These are phyloP conservation scores for Nycticebus coucang DNA, from an alignment of 2,113 vertebrate genomes.

Conservation along the genomic window DNA sequence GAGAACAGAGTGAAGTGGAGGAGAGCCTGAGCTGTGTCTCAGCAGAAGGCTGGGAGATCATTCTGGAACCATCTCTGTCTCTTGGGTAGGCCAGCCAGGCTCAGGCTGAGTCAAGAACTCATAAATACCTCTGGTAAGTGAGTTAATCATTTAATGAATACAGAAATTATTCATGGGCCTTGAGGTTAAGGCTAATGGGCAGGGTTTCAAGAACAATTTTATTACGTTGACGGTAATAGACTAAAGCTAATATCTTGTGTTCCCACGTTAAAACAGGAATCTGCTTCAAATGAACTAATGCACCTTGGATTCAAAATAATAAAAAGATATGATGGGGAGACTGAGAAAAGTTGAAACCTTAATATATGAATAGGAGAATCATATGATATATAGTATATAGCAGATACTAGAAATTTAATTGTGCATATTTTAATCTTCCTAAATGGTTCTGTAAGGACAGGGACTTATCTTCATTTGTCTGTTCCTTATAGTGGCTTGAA, in stretches of 20 bases:
- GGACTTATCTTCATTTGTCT: background rate
- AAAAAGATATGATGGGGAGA: background rate
- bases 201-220: constrained; percentile 52
- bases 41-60: background rate
- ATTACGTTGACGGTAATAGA: constrained; percentile 7
- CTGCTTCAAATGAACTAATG: background rate
- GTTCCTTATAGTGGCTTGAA: background rate
- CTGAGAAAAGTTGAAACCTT: background rate
- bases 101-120: constrained; percentile 35
- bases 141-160: constrained; percentile 39
- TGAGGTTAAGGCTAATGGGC: constrained; percentile 41
- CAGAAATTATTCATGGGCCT: background rate
- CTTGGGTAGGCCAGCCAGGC: background rate
- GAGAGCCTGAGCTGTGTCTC: background rate
- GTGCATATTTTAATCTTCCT: background rate
- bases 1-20: background rate
- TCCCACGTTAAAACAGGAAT: background rate
- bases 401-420: background rate
- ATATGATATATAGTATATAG: background rate
- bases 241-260: background rate
- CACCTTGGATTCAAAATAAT: constrained; percentile 8
- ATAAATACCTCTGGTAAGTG: constrained; percentile 27
- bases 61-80: background rate
- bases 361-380: background rate
- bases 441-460: background rate